Evolutionary conservation across 2,888 invertebrate genomes (phyloP), one percentile per base, ranked within the genome.

Genomic region (Campopleginae sp.): DNA sequence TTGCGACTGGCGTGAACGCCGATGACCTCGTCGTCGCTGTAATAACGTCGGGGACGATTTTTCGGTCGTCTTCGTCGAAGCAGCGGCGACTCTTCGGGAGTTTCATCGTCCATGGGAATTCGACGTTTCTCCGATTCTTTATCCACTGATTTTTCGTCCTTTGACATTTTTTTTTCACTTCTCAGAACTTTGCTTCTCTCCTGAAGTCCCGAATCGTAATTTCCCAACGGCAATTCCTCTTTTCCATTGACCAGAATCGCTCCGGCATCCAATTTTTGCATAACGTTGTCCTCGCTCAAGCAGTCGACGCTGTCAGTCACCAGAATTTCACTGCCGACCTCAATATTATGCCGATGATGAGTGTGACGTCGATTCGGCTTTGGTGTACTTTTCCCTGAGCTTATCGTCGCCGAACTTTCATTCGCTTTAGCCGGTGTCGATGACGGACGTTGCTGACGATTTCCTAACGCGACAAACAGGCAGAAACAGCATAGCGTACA

Each of bases 181-280:
- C 19, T 27, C 6, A 42, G 86, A 82, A 42, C 33, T 74, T 74
- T 84, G 86, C 89, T 88, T 86, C 86, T 88, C 23, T 89, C 86
- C 77, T 76, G 76, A 1, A 93, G 92, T 61, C 92, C 90, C 78
- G 92, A 92, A 87, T 94, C 94, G 88, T 94, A 94, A 46, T 31
- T 46, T 0, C 92, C 92, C 79, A 95, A 95, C 0, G 97, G 96
- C 88, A 96, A 93, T 94, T 97, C 97, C 92, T 97, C 97, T 91
- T 95, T 96, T 17, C 96, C 97, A 88, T 96, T 94, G 87, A 90
- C 95, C 93, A 90, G 92, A 90, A 92, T 95, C 91, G 91, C 94
- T 89, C 88, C 94, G 91, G 94, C 94, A 92, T 88, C 94, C 94
- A 94, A 94, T 94, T 94, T 94, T 95, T 91, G 93, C 84, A 90